A percentile compares a stretch with the other conserved stretches of the same genome.
phyloP scores from a whole-genome alignment of 2,888 invertebrate species.

The Ligdia adustata region DNA sequence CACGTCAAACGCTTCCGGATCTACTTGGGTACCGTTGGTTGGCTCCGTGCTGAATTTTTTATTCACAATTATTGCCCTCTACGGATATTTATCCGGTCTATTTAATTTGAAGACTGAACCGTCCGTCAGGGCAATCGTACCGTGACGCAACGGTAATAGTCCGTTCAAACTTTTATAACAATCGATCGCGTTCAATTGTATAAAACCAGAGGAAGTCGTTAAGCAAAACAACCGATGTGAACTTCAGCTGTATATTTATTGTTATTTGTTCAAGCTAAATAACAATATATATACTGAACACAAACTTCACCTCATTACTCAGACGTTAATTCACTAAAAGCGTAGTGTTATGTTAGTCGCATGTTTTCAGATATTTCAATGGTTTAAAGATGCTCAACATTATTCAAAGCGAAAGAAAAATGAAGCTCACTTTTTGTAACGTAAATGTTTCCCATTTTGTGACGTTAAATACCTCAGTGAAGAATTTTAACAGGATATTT shows the following conservation, averaged over 20 bases:
- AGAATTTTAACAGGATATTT: slow-evolving; percentile 13
- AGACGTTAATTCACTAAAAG: slow-evolving; percentile 22
- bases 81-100: slow-evolving; percentile 63
- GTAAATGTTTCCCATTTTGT: slow-evolving; percentile 7
- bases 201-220: slow-evolving; percentile 9
- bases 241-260: slow-evolving; percentile 23
- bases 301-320: slow-evolving; percentile 20
- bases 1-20: slow-evolving; percentile 44
- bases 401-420: slow-evolving; percentile 11
- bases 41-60: slow-evolving; percentile 68
- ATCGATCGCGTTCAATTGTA: not conserved
- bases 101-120: slow-evolving; percentile 46
- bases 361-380: slow-evolving; percentile 23
- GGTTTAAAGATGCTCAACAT: slow-evolving; percentile 13
- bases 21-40: slow-evolving; percentile 47
- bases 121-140: slow-evolving; percentile 32
- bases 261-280: too few relatives aligned
- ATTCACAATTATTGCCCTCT: slow-evolving; percentile 68
- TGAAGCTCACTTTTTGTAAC: not conserved
- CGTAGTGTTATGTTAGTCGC: slow-evolving; percentile 3
- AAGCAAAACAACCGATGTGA: slow-evolving; percentile 20
- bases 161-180: slow-evolving; percentile 19
- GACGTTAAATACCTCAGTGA: not conserved
- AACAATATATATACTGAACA: slow-evolving; percentile 5
- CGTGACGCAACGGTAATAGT: slow-evolving; percentile 41